Evolutionary conservation across 2,113 vertebrate genomes (phyloP).

Genomic region (Rallus limicola): DNA sequence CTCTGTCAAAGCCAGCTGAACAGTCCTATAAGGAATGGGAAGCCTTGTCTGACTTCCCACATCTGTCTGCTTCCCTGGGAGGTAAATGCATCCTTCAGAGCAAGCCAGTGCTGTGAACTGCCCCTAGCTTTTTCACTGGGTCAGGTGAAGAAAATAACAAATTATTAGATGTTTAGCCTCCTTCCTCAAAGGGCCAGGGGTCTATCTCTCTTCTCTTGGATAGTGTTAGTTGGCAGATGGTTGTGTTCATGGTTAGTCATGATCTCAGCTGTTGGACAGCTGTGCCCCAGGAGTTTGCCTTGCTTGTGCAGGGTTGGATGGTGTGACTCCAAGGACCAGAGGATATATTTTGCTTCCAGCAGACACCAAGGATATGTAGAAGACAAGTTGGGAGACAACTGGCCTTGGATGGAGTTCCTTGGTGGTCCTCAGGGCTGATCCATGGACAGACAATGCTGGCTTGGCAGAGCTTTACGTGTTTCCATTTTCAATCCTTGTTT

Average conservation of each 20-base stretch:
- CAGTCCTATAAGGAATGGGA: background rate
- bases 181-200: background rate
- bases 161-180: background rate
- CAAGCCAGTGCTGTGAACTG: rapidly evolving
- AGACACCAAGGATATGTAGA: background rate
- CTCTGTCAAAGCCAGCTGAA: background rate
- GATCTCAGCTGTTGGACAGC: background rate
- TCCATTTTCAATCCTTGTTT: background rate
- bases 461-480: background rate
- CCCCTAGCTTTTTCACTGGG: background rate
- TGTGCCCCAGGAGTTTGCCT: background rate
- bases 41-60: background rate
- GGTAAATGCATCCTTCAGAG: background rate
- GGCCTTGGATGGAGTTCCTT: background rate
- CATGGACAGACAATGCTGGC: rapidly evolving
- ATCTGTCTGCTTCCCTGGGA: background rate
- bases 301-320: background rate
- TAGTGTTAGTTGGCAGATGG: background rate
- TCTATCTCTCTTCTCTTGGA: background rate
- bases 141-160: background rate
- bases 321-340: background rate
- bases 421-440: background rate
- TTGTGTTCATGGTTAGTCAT: background rate
- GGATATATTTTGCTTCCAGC: background rate
- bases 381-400: background rate